Base-by-base conservation (phyloP, 2,113 vertebrate species). In the Alosa alosa region DNA sequence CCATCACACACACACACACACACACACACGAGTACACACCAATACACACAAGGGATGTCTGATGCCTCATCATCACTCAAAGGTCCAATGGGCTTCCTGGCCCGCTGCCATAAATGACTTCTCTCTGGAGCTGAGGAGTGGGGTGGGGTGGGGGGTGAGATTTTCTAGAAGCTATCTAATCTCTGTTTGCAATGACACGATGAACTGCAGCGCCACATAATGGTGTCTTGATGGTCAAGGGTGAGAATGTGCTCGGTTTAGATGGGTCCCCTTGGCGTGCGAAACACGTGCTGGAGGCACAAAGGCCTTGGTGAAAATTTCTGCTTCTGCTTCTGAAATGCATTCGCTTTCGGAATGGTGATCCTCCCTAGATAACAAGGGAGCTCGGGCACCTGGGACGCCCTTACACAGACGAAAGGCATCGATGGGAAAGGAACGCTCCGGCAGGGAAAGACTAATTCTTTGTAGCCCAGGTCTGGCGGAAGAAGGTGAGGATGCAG, bases 191-290 rank as follows among this genome's bases (percentile, higher is more conserved):
- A 87, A 83, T 84, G 86, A 60, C 17, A 44, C 87, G 86, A 89
- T 85, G 89, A 91, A 91, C 87, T 91, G 49, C 86, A 83, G 36
- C 81, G 17, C 13, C 22, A 85, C 52, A 85, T 92, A 88, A 91
- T 91, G 84, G 45, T 89, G 86, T 55, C 64, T 86, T 87, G 82
- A 22, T 81, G 25, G 50, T 90, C 82, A 89, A 88, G 85, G 88
- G 72, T 85, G 87, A 47, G 60, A 25, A 6, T 9, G n/a, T 8
- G 64, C 8, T 22, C n/a, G 25, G 8, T 10, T 72, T 72, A 9
- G n/a, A 13, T 36, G 25, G 31, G n/a, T 72, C 25, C 25, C 64
- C 10, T 10, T 6, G 64, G 64, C 64, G 64, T 36, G 25, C 25
- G 25, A 31, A 25, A 72, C n/a, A 72, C 64, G 31, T 36, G 25